Conservation (phyloP, 2,888 invertebrate genomes). For the Cerastis rubricosa region DNA sequence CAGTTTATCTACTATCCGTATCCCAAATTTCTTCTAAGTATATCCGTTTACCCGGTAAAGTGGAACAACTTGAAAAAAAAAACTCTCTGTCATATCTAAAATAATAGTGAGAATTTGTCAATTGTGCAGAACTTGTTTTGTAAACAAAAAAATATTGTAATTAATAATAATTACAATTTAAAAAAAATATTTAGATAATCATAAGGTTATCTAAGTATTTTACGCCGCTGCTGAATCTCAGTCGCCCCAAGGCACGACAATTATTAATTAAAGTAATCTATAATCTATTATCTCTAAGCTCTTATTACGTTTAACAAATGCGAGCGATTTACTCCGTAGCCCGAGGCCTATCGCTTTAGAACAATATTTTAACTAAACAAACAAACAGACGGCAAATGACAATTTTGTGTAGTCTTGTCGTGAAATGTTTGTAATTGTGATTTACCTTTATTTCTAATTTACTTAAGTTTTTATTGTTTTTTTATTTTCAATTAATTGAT, state of each 20-base stretch:
- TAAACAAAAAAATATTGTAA: constrained; percentile 32
- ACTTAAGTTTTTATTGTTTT: background rate
- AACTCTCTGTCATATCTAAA: background rate
- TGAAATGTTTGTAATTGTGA: constrained; percentile 32
- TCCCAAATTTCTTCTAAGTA: background rate
- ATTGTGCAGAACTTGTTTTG: constrained; percentile 17
- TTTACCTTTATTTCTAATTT: constrained; percentile 24
- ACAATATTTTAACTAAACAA: constrained; percentile 50
- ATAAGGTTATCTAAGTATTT: constrained; percentile 34
- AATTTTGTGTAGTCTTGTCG: constrained; percentile 43
- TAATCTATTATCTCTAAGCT: constrained; percentile 67
- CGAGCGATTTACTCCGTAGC: constrained; percentile 48
- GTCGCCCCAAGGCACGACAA: constrained; percentile 39
- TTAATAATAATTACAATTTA: too few relatives aligned
- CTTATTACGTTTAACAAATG: constrained; percentile 67
- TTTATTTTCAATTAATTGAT: background rate
- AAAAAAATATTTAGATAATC: too few relatives aligned
- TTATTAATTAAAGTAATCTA: constrained; percentile 69
- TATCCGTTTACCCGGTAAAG: background rate
- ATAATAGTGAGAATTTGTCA: constrained; percentile 19
- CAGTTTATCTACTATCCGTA: background rate
- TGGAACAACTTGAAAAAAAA: background rate
- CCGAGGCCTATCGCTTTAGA: constrained; percentile 42
- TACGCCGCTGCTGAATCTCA: constrained; percentile 38
- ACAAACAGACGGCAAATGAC: constrained; percentile 50